Base-by-base conservation (phyloP, 2,888 invertebrate species). In the Junonia oenone region DNA sequence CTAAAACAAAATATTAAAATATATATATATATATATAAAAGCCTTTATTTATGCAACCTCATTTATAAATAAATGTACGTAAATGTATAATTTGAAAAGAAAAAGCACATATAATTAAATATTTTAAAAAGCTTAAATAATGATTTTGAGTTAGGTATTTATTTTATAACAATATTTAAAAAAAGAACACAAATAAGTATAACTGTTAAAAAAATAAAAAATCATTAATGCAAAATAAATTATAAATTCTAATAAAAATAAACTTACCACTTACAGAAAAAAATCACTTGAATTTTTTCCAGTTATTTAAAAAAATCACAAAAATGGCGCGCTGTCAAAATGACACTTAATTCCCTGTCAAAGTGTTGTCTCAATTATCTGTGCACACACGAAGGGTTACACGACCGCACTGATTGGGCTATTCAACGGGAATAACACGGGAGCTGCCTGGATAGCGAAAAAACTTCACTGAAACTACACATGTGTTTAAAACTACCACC, bases 341-440 rank as follows among this genome's bases (percentile, higher is more conserved):
- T 78, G 22, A 22, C 22, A 22, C 22, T 22, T n/a, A n/a, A n/a
- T n/a, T n/a, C n/a, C n/a, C n/a, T n/a, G n/a, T n/a, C n/a, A n/a
- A n/a, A n/a, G n/a, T n/a, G 76, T 68, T 77, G 69, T 78, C 76
- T 65, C 72, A 68, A 66, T 68, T 68, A 65, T 63, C 59, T 62
- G 57, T 58, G 45, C 62, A 66, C 63, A 58, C 62, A 58, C 61
- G 58, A 68, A 58, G 66, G 62, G 58, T 61, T 63, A 63, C 75
- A 75, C 83, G 73, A 78, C 84, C 71, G 66, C 66, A 70, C 79
- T 60, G 66, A 67, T 69, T 71, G 70, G 71, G 67, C 72, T 66
- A 71, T 66, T 65, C 67, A 69, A 68, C 72, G 70, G 81, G 78
- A 88, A 81, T 88, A 85, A 78, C 72, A 75, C 73, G 69, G 76